Conservation (phyloP, 2,113 vertebrate species). For the Orycteropus afer region DNA sequence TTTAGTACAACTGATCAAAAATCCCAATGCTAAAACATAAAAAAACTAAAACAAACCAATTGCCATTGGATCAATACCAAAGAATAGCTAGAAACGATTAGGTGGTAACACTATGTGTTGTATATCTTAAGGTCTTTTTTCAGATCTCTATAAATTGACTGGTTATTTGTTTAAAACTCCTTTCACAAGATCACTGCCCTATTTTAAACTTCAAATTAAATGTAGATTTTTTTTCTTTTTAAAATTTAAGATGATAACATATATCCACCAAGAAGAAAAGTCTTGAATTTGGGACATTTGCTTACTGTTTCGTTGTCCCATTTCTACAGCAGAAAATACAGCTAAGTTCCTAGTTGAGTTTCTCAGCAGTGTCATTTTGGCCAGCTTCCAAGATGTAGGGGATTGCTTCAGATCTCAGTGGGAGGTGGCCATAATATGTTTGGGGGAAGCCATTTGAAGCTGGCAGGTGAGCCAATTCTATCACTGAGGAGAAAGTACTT, state of each 20-base stretch:
- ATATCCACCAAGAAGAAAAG: conserved; percentile 52
- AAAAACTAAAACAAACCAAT: neutral
- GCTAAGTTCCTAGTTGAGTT: conserved; percentile 77
- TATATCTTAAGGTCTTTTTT: conserved; percentile 1
- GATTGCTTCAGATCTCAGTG: conserved; percentile 86
- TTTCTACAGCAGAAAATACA: conserved; percentile 84
- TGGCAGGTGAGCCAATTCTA: conserved; percentile 85
- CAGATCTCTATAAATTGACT: neutral
- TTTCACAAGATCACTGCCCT: neutral
- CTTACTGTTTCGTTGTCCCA: conserved; percentile 78
- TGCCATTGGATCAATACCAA: neutral
- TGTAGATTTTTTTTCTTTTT: neutral
- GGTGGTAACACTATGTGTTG: neutral
- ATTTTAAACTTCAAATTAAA: neutral
- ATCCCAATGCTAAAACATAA: neutral
- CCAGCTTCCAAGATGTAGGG: conserved; percentile 80
- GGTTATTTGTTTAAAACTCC: neutral
- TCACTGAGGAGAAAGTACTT: conserved; percentile 83
- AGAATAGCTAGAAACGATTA: neutral
- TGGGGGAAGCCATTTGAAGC: conserved; percentile 84
- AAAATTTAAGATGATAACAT: conserved; percentile 9
- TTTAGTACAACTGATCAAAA: conserved; percentile 14
- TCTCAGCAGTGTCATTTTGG: conserved; percentile 85
- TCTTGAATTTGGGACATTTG: conserved; percentile 83
- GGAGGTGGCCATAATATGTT: conserved; percentile 83